A percentile compares a stretch with the other conserved stretches of the same genome.
Conservation (phyloP, 1,140 invertebrate genomes). For the Popillia japonica region DNA sequence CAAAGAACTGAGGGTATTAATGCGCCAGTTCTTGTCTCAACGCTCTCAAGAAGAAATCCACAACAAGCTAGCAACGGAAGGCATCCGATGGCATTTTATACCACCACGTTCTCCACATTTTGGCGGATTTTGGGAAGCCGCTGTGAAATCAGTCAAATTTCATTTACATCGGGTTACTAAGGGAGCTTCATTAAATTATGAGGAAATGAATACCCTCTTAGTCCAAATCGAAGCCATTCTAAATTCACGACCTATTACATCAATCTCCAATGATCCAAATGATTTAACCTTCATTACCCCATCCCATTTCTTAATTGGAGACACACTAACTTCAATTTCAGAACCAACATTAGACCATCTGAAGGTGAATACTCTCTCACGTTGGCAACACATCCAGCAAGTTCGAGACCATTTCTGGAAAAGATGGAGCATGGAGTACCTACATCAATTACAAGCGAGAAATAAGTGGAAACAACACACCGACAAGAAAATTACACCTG, state of each 20-base stretch:
- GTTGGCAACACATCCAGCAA: conserved; percentile 48
- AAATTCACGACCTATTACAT: conserved; percentile 42
- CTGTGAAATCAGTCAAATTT: conserved; percentile 49
- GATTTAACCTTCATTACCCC: conserved; percentile 37
- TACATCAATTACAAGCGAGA: conserved; percentile 46
- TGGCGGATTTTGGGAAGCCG: conserved; percentile 36
- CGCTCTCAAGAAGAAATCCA: not conserved
- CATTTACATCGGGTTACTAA: conserved; percentile 51
- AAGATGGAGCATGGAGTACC: conserved; percentile 51
- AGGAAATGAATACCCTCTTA: not conserved
- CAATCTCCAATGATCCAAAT: conserved; percentile 44
- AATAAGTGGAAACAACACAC: conserved; percentile 41
- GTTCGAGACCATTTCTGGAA: conserved; percentile 51
- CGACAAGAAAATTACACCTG: not conserved
- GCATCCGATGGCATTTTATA: conserved; percentile 44
- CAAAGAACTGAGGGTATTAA: conserved; percentile 46
- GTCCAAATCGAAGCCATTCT: conserved; percentile 14
- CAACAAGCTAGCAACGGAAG: conserved; percentile 40
- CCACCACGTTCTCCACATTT: conserved; percentile 47
- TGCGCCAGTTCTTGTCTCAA: conserved; percentile 21
- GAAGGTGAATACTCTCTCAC: conserved; percentile 33
- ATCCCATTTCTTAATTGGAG: not conserved
- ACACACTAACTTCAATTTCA: conserved; percentile 44
- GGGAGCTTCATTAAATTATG: conserved; percentile 39
- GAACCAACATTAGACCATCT: conserved; percentile 37